Base-by-base conservation (phyloP, 2,888 invertebrate genomes). In the Apotomis capreana region DNA sequence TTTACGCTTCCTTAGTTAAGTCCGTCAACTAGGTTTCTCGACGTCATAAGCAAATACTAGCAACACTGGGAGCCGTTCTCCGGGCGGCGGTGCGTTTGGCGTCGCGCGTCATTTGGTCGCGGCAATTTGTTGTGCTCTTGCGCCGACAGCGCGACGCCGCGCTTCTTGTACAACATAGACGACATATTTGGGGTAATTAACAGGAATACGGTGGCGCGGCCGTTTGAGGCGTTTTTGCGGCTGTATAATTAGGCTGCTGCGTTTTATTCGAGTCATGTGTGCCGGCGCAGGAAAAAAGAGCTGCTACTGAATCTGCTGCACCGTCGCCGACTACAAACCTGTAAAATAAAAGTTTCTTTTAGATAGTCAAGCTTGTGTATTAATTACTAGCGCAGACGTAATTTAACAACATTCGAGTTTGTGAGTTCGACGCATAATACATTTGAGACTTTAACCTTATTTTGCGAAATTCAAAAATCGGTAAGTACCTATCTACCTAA, bases 171-270 rank as follows among this genome's bases (percentile, higher is more conserved):
- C 70, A 74, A 76, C 70, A 75, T 74, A 76, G 71, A 68, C 71
- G 76, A 78, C 88, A 89, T 90, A 91, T 91, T 90, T 90, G 88
- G 81, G 85, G 89, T 91, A 91, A 91, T 91, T 91, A 92, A 89
- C 90, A 88, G 87, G 84, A 81, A 83, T 82, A 85, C 84, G 83
- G 79, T 83, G 69, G 74, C 78, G 80, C 87, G 86, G 84, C 69
- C 76, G 78, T 83, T 63, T 79, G 76, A 77, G 64, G 63, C 69
- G 75, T 88, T 87, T 87, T 88, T 87, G 80, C 8, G 37, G 36
- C 12, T 36, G 57, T 26, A 37, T 70, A 61, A 59, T 68, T 46
- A 58, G 73, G 60, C 74, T 69, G 74, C 75, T 58, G 49, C 62
- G 52, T 12, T 74, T 78, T 70, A 83, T 80, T 77, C 49, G 69